Percentiles rank a stretch among this genome's conserved stretches.
phyloP scores from a whole-genome alignment of 2,888 invertebrate genomes.

The Eretmocerus hayati region DNA sequence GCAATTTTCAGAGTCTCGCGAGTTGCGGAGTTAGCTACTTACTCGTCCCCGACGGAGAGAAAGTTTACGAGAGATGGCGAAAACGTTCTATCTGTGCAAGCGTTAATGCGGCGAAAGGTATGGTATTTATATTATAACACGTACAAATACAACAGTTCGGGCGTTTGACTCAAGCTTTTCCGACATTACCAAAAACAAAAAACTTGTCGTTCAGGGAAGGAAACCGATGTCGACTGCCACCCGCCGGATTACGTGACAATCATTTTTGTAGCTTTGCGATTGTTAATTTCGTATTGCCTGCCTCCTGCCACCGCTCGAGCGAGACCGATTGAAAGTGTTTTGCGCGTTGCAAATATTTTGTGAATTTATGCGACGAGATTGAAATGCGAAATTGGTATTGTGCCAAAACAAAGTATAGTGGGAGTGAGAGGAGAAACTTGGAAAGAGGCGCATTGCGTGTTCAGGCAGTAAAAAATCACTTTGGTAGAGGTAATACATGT shows the following conservation, averaged over 20 bases:
- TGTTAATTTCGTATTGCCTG: constrained; percentile 3
- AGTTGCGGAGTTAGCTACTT: neutral
- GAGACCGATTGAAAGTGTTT: neutral
- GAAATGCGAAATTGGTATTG: no score
- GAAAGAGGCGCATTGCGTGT: constrained; percentile 1
- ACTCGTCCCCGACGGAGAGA: constrained; percentile 3
- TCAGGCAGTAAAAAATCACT: constrained; percentile 4
- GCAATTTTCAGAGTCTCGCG: constrained; percentile 4
- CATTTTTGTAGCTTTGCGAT: neutral
- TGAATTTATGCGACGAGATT: neutral
- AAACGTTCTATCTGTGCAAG: neutral
- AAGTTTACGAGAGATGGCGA: constrained; percentile 1
- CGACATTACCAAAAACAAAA: constrained; percentile 1
- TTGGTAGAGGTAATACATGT: no score
- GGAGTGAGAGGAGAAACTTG: neutral
- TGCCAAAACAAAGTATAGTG: constrained; percentile 3
- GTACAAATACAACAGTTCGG: neutral
- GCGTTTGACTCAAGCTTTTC: constrained; percentile 1
- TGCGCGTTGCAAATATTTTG: neutral
- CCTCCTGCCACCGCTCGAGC: neutral
- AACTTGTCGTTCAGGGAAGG: neutral
- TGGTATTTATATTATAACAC: constrained; percentile 2
- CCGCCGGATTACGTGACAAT: neutral
- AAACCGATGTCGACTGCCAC: neutral
- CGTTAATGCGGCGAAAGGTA: constrained; percentile 5